phyloP scores from a whole-genome alignment of 2,797 vertebrate genomes.

The Chaetodon trifasciatus region DNA sequence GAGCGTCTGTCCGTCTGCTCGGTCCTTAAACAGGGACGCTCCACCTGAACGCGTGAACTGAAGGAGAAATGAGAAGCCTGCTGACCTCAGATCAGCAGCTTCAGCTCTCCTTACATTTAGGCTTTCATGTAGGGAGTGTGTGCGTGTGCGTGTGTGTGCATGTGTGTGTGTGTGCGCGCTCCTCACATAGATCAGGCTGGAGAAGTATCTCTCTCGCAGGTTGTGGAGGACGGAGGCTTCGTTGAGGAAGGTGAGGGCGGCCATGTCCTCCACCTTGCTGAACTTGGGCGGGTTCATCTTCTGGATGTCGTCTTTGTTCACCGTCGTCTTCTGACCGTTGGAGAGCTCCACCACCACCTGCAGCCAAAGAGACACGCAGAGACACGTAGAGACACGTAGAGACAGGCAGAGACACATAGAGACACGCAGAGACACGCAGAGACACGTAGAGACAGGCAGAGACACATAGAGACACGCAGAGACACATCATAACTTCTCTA shows the following conservation, averaged over 20 bases:
- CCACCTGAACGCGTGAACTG: conserved; percentile 4
- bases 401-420: too few species aligned
- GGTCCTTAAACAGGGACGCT: conserved; percentile 29
- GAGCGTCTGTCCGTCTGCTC: background rate
- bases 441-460: too few species aligned
- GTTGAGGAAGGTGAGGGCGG: conserved; percentile 96
- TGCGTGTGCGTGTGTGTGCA: background rate
- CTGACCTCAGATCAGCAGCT: background rate
- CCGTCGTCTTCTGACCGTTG: conserved; percentile 91
- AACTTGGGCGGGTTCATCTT: conserved; percentile 99
- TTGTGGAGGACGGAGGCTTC: conserved; percentile 97
- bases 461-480: too few species aligned
- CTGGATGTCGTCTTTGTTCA: conserved; percentile 97
- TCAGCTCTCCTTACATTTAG: background rate
- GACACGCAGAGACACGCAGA: too few species aligned
- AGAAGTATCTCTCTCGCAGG: conserved; percentile 95
- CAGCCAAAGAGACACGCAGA: background rate
- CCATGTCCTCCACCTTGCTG: conserved; percentile 99
- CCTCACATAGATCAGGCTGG: conserved; percentile 97
- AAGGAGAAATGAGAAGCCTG: background rate
- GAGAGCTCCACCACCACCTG: conserved; percentile 90
- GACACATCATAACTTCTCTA: too few species aligned
- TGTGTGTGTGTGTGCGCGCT: conserved; percentile 10
- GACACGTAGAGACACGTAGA: too few species aligned
- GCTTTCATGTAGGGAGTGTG: background rate